Percentiles rank a stretch among this genome's conserved stretches.
Evolutionary conservation across 2,797 vertebrate species (phyloP).

Genomic region (Typhlichthys eigenmanni): DNA sequence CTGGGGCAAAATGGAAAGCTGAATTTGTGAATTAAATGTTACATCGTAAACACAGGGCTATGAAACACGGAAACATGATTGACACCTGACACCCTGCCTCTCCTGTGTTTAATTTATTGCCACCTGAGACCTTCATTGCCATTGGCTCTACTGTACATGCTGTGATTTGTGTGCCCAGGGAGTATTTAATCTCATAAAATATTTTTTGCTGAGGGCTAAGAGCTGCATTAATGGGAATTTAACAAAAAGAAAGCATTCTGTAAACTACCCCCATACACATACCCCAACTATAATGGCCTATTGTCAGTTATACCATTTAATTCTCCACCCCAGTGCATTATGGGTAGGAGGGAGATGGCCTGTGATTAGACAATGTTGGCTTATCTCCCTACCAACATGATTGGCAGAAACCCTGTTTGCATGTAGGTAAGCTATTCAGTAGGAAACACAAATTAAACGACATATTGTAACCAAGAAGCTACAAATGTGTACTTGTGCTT

Average conservation of each 20-base stretch:
- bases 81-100: too few species aligned
- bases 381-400: conserved; percentile 56
- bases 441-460: too few species aligned
- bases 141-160: too few species aligned
- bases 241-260: background rate
- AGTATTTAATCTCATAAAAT: too few species aligned
- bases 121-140: too few species aligned
- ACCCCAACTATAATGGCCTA: conserved; percentile 32
- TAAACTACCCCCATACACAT: conserved; percentile 24
- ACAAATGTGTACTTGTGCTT: background rate
- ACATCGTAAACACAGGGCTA: too few species aligned
- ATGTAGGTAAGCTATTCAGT: background rate
- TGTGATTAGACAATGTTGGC: conserved; percentile 50
- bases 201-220: background rate
- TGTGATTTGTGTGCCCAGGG: too few species aligned
- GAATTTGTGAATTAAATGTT: too few species aligned
- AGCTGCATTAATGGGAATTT: background rate
- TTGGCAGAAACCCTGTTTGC: conserved; percentile 43
- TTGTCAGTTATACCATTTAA: conserved; percentile 50
- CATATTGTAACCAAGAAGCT: background rate
- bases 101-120: too few species aligned
- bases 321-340: conserved; percentile 35
- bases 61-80: too few species aligned
- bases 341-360: conserved; percentile 43
- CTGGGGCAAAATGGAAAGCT: too few species aligned